Evolutionary conservation across 1,140 invertebrate genomes (phyloP), one percentile per base, ranked within the genome.

Genomic region (Drosophila sucinea): DNA sequence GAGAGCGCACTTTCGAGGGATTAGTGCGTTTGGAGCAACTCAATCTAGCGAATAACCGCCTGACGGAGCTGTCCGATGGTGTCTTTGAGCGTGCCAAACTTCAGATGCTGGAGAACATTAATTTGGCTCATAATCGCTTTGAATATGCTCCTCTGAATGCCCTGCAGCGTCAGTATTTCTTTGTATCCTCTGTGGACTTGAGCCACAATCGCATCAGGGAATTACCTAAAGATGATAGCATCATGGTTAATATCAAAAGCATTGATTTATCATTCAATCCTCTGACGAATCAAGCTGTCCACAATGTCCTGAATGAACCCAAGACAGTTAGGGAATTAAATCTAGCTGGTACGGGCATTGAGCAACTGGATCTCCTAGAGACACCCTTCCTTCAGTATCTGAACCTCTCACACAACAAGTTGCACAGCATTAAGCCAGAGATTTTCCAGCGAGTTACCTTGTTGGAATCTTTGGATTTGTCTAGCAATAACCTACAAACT

Each of bases 261-360:
- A 93, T 98, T 0, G 97, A 98, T 92, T 91, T 98, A 1, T 97
- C 96, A 1, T 96, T 95, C 72, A 98, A 98, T 94, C 96, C 96
- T 0, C 91, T 98, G 1, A 95, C 95, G 3, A 91, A 94, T 60
- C 95, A 96, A 72, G 94, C 97, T 0, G 93, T 98, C 3, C 93
- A 92, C 7, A 96, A 96, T 83, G 94, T 98, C 40, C 90, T 98
- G 0, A 96, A 95, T 51, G 97, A 98, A 90, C 97, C 97, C 0
- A 98, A 98, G 93, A 97, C 97, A 0, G 95, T 97, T 0, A 92
- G 97, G 57, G 94, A 95, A 54, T 92, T 98, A 7, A 97, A 97
- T 91, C 92, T 98, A 27, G 96, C 97, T 0, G 94, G 95, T 44
- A 97, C 96, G 1, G 95, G 96, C 8, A 95, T 98, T 4, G 94